Evolutionary conservation across 2,888 invertebrate genomes (phyloP), one percentile per base, ranked within the genome.

Genomic region (Ecliptopera silaceata): DNA sequence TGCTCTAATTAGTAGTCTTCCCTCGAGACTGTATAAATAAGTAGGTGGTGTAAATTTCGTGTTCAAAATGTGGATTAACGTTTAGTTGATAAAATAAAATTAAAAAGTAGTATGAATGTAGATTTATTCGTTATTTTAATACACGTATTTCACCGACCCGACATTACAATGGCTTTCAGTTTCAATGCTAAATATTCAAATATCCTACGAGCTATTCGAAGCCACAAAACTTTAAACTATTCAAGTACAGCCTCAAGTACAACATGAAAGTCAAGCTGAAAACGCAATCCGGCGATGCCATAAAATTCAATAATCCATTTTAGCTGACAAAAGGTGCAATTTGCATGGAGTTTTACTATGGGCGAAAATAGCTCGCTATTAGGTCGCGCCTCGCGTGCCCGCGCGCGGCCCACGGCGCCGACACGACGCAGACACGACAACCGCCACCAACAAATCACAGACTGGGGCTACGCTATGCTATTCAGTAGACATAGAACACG

Each of bases 311-410:
- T 54, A 53, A 44, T 38, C 47, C 42, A 57, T 22, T 48, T 29
- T 31, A 39, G 41, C 53, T 58, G 49, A 58, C 49, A 49, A 49
- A 53, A 15, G 48, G 6, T 43, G 49, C 48, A 31, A 54, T 38
- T 54, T 49, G 36, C 39, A 49, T 36, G 29, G 34, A 42, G 49
- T 53, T 58, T 58, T 53, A 58, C 22, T 44, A 53, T 44, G 49
- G 11, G 41, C 49, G 17, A 50, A 49, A 54, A 54, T 58, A 58
- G 48, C 41, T 32, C 15, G 22, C 53, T 31, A 49, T 58, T 54
- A 58, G 53, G 38, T 51, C 11, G 45, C 52, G 39, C 39, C 18
- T 58, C 45, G 58, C 58, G 53, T 58, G 58, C 36, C 20, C 36
- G 29, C 26, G 50, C 29, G 11, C 22, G 12, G n/a, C n/a, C n/a